phyloP scores from a whole-genome alignment of 2,888 invertebrate genomes.

The Ochlodes sylvanus region DNA sequence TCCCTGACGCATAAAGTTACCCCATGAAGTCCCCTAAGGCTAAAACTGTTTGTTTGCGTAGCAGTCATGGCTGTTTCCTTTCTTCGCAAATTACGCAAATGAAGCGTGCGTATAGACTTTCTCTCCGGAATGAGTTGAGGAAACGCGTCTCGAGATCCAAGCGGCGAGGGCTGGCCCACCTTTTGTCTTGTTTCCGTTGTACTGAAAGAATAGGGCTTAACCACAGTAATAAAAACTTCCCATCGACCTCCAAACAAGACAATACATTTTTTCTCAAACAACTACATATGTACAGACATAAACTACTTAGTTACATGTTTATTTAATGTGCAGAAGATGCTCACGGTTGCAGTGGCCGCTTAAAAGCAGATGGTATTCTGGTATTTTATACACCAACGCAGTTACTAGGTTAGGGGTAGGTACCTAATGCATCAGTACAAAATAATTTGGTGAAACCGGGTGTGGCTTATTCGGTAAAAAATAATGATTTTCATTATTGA shows the following conservation, averaged over 20 bases:
- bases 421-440: no score
- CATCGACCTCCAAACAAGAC: background rate
- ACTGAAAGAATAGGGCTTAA: background rate
- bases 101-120: constrained; percentile 37
- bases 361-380: no score
- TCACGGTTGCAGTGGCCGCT: no score
- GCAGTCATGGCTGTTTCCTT: constrained; percentile 32
- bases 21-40: constrained; percentile 17
- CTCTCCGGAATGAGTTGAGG: constrained; percentile 29
- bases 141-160: constrained; percentile 25
- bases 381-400: no score
- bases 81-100: constrained; percentile 38
- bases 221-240: background rate
- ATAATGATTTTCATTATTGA: no score
- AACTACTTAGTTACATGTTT: no score
- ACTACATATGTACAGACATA: no score
- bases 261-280: no score
- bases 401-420: no score
- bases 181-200: background rate
- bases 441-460: no score
- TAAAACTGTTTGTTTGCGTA: constrained; percentile 36
- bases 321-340: no score
- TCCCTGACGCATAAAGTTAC: constrained; percentile 10
- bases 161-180: constrained; percentile 13
- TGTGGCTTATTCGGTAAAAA: no score